Base-by-base conservation (phyloP, 64 coral and sea anemone genomes). In the Orbicella faveolata region DNA sequence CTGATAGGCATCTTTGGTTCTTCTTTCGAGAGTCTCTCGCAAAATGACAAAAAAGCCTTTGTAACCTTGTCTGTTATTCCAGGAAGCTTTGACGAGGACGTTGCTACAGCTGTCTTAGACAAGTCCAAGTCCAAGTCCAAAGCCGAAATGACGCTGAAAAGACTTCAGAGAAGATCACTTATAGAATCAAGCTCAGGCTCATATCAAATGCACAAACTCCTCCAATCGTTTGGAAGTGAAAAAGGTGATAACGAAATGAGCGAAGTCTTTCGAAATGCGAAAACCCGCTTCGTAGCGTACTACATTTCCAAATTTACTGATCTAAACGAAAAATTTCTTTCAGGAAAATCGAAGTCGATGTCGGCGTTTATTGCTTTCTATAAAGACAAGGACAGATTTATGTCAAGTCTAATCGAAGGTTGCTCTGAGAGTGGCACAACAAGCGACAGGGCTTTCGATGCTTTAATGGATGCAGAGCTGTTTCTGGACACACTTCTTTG, bases 321-420 rank as follows among this genome's bases (percentile, higher is more conserved):
- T 55, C 39, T 87, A 20, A 87, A 75, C 20, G 12, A 87, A 54
- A n/a, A 4, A 15, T 75, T 87, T 75, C 68, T 87, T n/a, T 74
- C 84, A 3, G 73, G 84, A 33, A 59, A 16, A 14, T 14, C 55
- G 55, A 18, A 87, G 4, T 33, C 84, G 21, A 7, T 70, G 68
- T 87, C 66, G 34, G 84, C 84, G 2, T 54, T 87, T 26, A 67
- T 52, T 19, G 41, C 33, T 55, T 87, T 87, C 44, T 54, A 74
- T 55, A 36, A 51, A 53, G 41, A 87, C 55, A 87, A 35, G 41
- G 61, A 75, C 33, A 87, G 34, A 51, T 74, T 87, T 36, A 20
- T 75, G 14, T 87, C 25, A 51, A 33, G 39, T 52, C 1, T 76
- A 76, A 76, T 41, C 20, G 20, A 76, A 35, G 36, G 75, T 44